Percentiles rank a stretch among this genome's conserved stretches.
Conservation (phyloP, 1,140 invertebrate genomes). For the Panonychus citri region DNA sequence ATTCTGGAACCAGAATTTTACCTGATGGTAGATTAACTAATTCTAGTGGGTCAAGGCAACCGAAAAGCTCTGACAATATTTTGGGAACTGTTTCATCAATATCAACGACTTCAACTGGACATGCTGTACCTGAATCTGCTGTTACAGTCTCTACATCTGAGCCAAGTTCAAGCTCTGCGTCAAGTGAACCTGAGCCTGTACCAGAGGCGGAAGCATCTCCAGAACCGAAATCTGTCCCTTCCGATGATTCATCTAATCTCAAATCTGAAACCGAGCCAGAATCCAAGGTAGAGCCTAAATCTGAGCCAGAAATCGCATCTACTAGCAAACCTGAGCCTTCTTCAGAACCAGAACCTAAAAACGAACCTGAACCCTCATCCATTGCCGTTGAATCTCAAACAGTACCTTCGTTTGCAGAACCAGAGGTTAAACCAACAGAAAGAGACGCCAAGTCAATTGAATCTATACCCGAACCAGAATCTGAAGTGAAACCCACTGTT, state of each 20-base stretch:
- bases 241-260: background rate
- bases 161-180: background rate
- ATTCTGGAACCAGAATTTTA: too few species aligned
- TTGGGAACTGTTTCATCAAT: too few species aligned
- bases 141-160: too few species aligned
- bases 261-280: background rate
- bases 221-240: background rate
- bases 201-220: background rate
- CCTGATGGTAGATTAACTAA: too few species aligned
- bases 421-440: constrained; percentile 20
- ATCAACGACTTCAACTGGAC: too few species aligned
- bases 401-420: constrained; percentile 1
- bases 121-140: too few species aligned
- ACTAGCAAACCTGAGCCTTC: too few species aligned
- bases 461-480: too few species aligned
- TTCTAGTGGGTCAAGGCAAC: too few species aligned
- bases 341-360: background rate
- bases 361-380: background rate
- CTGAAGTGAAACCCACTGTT: too few species aligned
- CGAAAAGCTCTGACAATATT: too few species aligned
- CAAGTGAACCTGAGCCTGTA: background rate
- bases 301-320: background rate
- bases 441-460: constrained; percentile 1
- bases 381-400: background rate
- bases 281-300: background rate